These are phyloP conservation scores for Cnemophilus loriae DNA, from an alignment of 2,113 vertebrate species.

Conservation along the genomic window DNA sequence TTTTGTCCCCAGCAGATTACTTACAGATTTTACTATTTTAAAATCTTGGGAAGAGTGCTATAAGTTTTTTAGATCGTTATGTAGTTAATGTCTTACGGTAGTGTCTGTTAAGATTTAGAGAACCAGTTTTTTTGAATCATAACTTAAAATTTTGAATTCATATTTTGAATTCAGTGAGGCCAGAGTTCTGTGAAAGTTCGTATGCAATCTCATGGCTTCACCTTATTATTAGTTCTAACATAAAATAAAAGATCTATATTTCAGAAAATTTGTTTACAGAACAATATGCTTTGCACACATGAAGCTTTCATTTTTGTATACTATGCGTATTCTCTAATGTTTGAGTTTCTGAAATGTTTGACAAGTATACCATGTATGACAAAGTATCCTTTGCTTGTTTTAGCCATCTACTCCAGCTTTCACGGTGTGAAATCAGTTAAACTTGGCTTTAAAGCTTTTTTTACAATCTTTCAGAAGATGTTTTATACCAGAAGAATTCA, in stretches of 20 bases:
- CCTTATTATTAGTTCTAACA: neutral
- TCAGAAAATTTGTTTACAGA: neutral
- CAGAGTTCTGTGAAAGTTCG: neutral
- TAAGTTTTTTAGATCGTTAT: neutral
- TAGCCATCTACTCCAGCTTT: neutral
- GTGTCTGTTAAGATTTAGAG: neutral
- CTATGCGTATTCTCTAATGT: neutral
- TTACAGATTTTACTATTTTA: neutral
- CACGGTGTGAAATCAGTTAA: neutral
- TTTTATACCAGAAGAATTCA: neutral
- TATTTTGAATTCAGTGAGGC: neutral
- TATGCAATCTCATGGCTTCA: neutral
- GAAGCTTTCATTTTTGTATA: neutral
- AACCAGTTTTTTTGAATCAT: neutral
- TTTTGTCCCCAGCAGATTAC: neutral
- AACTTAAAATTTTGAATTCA: neutral
- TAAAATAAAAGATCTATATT: neutral
- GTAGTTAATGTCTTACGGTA: neutral
- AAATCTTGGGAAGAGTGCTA: neutral
- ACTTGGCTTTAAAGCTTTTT: neutral
- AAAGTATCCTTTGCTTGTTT: neutral
- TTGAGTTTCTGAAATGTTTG: neutral
- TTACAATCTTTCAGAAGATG: neutral
- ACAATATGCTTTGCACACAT: neutral
- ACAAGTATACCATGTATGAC: neutral